These are phyloP conservation scores for Furcifer pardalis DNA, from an alignment of 2,797 vertebrate species.

Conservation along the genomic window DNA sequence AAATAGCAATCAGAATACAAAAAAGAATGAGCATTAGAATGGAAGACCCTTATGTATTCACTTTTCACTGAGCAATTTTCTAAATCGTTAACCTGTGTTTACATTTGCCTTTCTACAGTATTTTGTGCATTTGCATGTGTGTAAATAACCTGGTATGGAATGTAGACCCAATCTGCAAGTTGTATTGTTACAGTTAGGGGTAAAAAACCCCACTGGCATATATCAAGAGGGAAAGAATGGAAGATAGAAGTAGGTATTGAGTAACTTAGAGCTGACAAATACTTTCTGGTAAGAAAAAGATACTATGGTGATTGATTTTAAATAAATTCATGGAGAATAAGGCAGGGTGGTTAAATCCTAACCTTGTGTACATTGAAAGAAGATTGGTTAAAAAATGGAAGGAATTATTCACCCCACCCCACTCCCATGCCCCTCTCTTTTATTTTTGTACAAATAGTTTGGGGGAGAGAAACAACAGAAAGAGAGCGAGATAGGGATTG, in stretches of 20 bases:
- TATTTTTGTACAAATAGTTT: conserved; percentile 25
- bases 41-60: not conserved
- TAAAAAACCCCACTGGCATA: not conserved
- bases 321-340: not conserved
- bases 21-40: not conserved
- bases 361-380: not conserved
- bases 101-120: not conserved
- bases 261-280: not conserved
- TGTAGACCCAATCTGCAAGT: not conserved
- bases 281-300: not conserved
- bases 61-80: not conserved
- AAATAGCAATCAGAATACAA: not conserved
- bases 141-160: not conserved
- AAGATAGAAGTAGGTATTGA: not conserved
- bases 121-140: not conserved
- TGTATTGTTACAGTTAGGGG: not conserved
- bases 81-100: not conserved
- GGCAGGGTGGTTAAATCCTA: not conserved
- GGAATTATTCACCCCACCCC: not conserved
- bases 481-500: conserved; percentile 54
- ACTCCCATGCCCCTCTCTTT: too few relatives aligned
- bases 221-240: not conserved
- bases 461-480: conserved; percentile 29
- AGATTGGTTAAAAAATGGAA: conserved; percentile 5
- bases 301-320: not conserved